Evolutionary conservation across 2,113 vertebrate species (phyloP), one percentile per base, ranked within the genome.

Genomic region (Philantomba maxwellii): DNA sequence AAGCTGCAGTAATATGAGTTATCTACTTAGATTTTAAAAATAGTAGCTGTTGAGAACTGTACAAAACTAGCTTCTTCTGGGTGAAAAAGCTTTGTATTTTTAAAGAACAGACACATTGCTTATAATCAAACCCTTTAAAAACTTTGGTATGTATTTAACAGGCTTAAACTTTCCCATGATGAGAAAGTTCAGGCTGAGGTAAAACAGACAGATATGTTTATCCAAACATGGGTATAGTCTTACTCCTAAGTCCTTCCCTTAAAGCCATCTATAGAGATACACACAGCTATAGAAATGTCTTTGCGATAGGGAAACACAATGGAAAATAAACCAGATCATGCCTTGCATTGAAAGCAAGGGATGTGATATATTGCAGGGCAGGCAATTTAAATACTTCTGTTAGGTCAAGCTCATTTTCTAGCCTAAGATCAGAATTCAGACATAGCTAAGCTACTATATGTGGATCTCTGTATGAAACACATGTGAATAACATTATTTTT

Each of bases 401-500:
- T 86, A 93, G 91, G 77, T 64, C 36, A 49, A 91, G 82, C 57
- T 95, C 51, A 95, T 96, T 93, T 96, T 96, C 91, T 94, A 95
- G 84, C 85, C 49, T 87, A 87, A 97, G 93, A 77, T 87, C 60
- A 84, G 93, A 97, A 96, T 83, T 47, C 70, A 96, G 94, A 92
- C 92, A 94, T 30, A 49, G 45, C 53, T 96, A 93, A 93, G 17
- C 64, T 55, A 73, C 83, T 75, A 81, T 85, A 58, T 43, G 39
- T 45, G 88, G 64, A 85, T 81, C 93, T 96, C 53, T 87, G 89
- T 89, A 92, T 33, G 88, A 95, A 94, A 88, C 85, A 78, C 78
- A 94, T 95, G 84, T 70, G 95, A 90, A 95, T 89, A 87, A 84
- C 87, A 94, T 96, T 94, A 83, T 78, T 86, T 97, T 75, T 94